These are phyloP conservation scores for Harpalus rufipes DNA, from an alignment of 2,888 invertebrate species.

Conservation along the genomic window DNA sequence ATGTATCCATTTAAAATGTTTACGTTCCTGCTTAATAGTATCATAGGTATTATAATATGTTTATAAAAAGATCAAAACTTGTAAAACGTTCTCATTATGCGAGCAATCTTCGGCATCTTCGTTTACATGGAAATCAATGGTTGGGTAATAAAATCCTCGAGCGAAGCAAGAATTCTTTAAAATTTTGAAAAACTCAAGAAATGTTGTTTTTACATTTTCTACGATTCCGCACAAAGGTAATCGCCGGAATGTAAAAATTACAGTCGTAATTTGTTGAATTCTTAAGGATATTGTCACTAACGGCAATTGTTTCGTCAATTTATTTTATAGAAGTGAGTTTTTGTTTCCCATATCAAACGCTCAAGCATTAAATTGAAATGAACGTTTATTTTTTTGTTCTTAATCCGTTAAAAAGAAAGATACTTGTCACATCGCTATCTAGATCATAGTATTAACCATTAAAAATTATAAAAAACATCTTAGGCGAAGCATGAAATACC, in stretches of 20 bases:
- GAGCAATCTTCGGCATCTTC: constrained; percentile 15
- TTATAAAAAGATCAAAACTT: no score
- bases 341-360: constrained; percentile 23
- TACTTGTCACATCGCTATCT: constrained; percentile 34
- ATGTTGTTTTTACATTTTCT: constrained; percentile 52
- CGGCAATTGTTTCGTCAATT: constrained; percentile 27
- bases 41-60: no score
- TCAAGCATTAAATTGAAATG: constrained; percentile 34
- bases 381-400: constrained; percentile 21
- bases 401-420: constrained; percentile 46
- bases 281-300: constrained; percentile 11
- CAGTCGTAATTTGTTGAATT: constrained; percentile 30
- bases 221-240: constrained; percentile 40
- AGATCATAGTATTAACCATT: constrained; percentile 38
- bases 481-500: constrained; percentile 46
- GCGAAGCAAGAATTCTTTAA: constrained; percentile 19
- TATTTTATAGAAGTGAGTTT: constrained; percentile 15
- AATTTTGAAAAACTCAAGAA: constrained; percentile 34
- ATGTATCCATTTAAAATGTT: no score
- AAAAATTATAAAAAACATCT: constrained; percentile 35
- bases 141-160: constrained; percentile 3
- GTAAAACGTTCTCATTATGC: constrained; percentile 11
- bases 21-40: no score
- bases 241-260: constrained; percentile 33
- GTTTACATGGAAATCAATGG: constrained; percentile 42